A percentile compares a stretch with the other conserved stretches of the same genome.
phyloP scores from a whole-genome alignment of 35 echinoderm and acorn worm genomes.

The Ptychodera flava region DNA sequence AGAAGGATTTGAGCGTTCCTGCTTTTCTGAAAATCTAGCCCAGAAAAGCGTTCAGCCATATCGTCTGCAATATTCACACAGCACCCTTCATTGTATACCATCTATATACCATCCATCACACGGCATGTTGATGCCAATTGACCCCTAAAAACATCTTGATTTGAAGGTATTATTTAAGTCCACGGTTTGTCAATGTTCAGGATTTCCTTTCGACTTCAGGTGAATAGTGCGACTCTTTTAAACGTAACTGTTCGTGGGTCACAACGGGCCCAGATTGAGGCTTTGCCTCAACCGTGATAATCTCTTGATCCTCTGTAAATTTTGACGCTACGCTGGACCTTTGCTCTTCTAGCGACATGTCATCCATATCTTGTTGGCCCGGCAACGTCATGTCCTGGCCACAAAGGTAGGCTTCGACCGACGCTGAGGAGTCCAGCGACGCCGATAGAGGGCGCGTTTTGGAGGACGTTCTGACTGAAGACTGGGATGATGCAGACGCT shows the following conservation, averaged over 20 bases:
- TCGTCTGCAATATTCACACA: too few species aligned
- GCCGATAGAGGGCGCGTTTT: constrained; percentile 25
- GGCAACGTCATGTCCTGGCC: not conserved
- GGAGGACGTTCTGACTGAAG: constrained; percentile 9
- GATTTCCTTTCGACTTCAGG: not conserved
- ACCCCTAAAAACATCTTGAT: too few species aligned
- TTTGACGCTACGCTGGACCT: not conserved
- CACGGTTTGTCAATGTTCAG: too few species aligned
- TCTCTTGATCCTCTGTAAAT: not conserved
- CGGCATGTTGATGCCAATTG: too few species aligned
- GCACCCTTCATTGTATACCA: too few species aligned
- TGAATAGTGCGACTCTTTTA: not conserved
- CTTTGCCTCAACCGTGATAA: not conserved
- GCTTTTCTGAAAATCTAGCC: too few species aligned
- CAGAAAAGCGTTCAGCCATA: too few species aligned
- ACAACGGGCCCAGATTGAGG: not conserved
- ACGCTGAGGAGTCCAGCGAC: not conserved
- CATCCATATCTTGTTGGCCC: not conserved
- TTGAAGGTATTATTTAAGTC: too few species aligned
- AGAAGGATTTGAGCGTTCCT: too few species aligned
- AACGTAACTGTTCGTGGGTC: not conserved
- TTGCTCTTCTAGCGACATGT: not conserved
- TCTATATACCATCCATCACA: too few species aligned
- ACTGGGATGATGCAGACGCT: not conserved
- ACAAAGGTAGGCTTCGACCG: not conserved